Evolutionary conservation across 53 echinoderm and acorn worm genomes (phyloP), one percentile per base, ranked within the genome.

Genomic region (Pentamera pediparva): DNA sequence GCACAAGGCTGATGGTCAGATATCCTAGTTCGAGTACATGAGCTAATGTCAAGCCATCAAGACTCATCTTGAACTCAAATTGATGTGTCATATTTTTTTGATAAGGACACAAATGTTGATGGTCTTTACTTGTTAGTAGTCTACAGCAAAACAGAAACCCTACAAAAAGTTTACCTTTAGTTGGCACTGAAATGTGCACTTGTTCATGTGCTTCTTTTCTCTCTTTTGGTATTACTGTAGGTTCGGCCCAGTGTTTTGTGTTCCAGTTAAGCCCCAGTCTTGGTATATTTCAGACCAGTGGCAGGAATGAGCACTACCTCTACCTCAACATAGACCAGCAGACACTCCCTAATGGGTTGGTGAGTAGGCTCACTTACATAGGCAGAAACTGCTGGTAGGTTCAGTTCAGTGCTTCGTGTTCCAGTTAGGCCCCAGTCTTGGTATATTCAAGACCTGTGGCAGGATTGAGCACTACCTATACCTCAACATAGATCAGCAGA

Each of bases 241-340:
- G 98, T 24, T 70, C 85, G 32, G 77, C 84, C 20, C 82, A 85
- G 45, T 92, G 91, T 64, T 91, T 98, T 61, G 75, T 98, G 49
- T 91, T 98, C 67, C 83, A 69, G 59, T 70, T 89, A 27, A 48
- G 85, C 39, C 91, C 98, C 33, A 57, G 63, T 38, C 73, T 89
- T 51, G 86, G 80, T 39, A 63, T 98, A 31, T 91, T 78, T 48
- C 86, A 86, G 74, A 58, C 86, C 10, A 81, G 79, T 37, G 86
- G 81, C 2, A 82, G 86, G 45, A 98, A 98, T 70, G 89, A 92
- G 45, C 78, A 98, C 73, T 92, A 81, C 76, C 85, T 92, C 70
- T 98, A 98, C 62, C 77, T 98, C 62, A 98, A 98, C 81, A 88
- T 80, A 41, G 91, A 98, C 58, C 98, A 98, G 48, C 92, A 98